Percentiles rank a stretch among this genome's conserved stretches.
Evolutionary conservation across 2,113 vertebrate species (phyloP).

Genomic region (Gnathonemus echidnorhynchus): DNA sequence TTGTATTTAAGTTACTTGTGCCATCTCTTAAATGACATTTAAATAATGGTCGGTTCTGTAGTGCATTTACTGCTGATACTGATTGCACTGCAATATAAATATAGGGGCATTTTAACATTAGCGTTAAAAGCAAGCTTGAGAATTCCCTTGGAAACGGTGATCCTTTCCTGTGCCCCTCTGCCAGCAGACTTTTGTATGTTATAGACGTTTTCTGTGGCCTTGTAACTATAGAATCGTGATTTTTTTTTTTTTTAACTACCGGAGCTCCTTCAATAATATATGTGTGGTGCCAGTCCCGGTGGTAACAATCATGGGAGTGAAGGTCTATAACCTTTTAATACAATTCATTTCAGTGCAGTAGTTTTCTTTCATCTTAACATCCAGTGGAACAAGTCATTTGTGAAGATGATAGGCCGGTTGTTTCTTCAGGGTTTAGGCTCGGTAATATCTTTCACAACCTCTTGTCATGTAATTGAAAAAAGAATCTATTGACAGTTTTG

Average conservation of each 20-base stretch:
- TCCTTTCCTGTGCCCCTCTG: background rate
- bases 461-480: background rate
- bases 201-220: background rate
- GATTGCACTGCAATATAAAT: background rate
- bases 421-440: background rate
- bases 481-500: background rate
- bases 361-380: background rate
- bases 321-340: constrained; percentile 33
- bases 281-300: constrained; percentile 24
- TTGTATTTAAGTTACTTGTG: background rate
- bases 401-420: background rate
- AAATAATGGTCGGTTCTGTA: background rate
- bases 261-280: constrained; percentile 57
- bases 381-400: background rate
- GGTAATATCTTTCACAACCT: background rate
- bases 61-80: background rate
- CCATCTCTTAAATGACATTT: background rate
- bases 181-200: background rate
- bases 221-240: constrained; percentile 35
- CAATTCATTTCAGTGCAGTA: background rate
- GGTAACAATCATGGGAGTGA: constrained; percentile 45
- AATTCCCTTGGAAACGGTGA: background rate
- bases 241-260: constrained; percentile 38
- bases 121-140: background rate
- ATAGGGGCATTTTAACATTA: background rate